Evolutionary conservation across 1,140 invertebrate species (phyloP), one percentile per base, ranked within the genome.

Genomic region (Bicyclus anynana): DNA sequence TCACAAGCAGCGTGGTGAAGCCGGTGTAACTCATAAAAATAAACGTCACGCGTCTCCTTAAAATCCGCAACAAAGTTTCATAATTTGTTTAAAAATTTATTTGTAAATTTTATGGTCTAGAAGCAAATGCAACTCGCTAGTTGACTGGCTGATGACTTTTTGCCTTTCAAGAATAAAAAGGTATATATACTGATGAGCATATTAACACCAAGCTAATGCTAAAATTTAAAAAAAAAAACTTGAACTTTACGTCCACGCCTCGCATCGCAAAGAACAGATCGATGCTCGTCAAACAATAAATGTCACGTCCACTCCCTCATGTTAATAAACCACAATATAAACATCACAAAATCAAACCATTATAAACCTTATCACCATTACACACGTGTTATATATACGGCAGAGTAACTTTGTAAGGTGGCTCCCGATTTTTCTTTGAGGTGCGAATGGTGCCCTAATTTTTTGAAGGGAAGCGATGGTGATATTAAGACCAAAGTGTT

Each of bases 201-300:
- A 33, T 14, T 2, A 13, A 7, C n/a, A 40, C 54, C 37, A 33
- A 53, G 61, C 56, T 56, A 59, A 53, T 47, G 53, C 63, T n/a
- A n/a, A n/a, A n/a, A n/a, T n/a, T n/a, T n/a, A n/a, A n/a, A n/a
- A n/a, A n/a, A n/a, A n/a, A n/a, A n/a, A n/a, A n/a, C 62, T 54
- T 80, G 78, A 84, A 84, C 78, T 67, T 67, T 57, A 64, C 13
- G 53, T 80, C 83, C 74, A 79, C 79, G 80, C 77, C 74, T 82
- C 79, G 60, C 59, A 60, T 64, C 70, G 70, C 80, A 81, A 81
- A 86, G 78, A 78, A 69, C 80, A 86, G 83, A 86, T 86, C 83
- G 83, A 86, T 86, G 80, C 70, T 80, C 83, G 80, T 87, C 84
- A 87, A 85, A 87, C 84, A 87, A 87, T 85, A 84, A 87, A 87